phyloP scores from a whole-genome alignment of 2,797 vertebrate genomes.

The Pseudomugil gertrudae region DNA sequence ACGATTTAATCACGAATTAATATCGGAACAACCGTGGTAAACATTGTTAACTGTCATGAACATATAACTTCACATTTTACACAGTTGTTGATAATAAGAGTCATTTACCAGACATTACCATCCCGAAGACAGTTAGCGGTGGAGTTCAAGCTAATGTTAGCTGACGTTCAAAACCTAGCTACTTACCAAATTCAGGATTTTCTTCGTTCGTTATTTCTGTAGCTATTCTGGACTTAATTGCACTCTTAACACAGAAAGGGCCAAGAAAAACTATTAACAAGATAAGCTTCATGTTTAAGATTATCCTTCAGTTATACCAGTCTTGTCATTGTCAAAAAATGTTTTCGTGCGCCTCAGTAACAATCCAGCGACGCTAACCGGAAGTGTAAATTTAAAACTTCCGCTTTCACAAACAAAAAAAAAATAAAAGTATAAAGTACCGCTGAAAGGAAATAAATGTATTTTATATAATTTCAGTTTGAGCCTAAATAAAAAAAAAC shows the following conservation, averaged over 20 bases:
- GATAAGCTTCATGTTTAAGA: constrained; percentile 53
- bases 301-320: background rate
- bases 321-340: constrained; percentile 39
- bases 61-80: too few species aligned
- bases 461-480: too few species aligned
- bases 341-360: constrained; percentile 15
- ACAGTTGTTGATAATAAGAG: background rate
- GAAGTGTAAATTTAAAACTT: too few species aligned
- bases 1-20: fast-evolving
- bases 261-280: constrained; percentile 47
- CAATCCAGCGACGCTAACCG: too few species aligned
- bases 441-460: too few species aligned
- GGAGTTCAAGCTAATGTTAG: constrained; percentile 34
- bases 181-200: constrained; percentile 74
- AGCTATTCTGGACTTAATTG: constrained; percentile 46
- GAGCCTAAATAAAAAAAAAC: too few species aligned
- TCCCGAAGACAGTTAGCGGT: background rate
- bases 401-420: too few species aligned
- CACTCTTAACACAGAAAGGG: constrained; percentile 61
- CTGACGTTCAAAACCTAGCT: constrained; percentile 25
- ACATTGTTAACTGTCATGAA: background rate
- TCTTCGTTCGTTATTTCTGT: constrained; percentile 54
- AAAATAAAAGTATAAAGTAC: too few species aligned
- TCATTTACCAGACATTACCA: background rate
- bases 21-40: background rate